These are phyloP conservation scores for Gallinago paraguaiae DNA, from an alignment of 2,113 vertebrate species.

Conservation along the genomic window DNA sequence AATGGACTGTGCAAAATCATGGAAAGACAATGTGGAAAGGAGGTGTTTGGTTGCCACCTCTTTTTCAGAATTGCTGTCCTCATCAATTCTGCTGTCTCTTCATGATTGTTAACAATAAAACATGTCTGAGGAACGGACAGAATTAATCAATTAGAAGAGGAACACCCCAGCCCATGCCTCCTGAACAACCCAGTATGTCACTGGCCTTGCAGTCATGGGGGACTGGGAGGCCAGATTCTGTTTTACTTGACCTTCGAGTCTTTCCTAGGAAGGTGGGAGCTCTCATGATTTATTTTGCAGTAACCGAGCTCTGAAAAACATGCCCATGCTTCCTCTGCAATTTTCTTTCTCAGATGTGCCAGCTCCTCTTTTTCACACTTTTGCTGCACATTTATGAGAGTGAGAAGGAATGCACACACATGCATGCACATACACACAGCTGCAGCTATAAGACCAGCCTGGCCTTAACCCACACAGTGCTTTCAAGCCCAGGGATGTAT, in stretches of 20 bases:
- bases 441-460: constrained; percentile 44
- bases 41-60: not conserved
- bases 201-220: not conserved
- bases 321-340: constrained; percentile 26
- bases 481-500: constrained; percentile 27
- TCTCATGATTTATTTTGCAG: not conserved
- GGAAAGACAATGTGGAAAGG: not conserved
- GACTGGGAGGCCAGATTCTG: not conserved
- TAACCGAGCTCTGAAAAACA: constrained; percentile 11
- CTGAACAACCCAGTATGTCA: not conserved
- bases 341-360: constrained; percentile 66
- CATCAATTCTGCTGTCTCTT: not conserved
- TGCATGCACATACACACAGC: constrained; percentile 44
- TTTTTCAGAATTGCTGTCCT: not conserved
- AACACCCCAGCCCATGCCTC: not conserved
- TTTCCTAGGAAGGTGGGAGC: not conserved
- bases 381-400: constrained; percentile 71
- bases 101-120: not conserved
- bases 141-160: not conserved
- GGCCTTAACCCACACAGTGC: constrained; percentile 23
- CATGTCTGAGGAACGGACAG: not conserved
- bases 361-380: constrained; percentile 71
- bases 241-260: not conserved
- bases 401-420: constrained; percentile 64
- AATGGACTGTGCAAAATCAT: not conserved